These are phyloP conservation scores for Apeira syringaria DNA, from an alignment of 2,888 invertebrate species.

Conservation along the genomic window DNA sequence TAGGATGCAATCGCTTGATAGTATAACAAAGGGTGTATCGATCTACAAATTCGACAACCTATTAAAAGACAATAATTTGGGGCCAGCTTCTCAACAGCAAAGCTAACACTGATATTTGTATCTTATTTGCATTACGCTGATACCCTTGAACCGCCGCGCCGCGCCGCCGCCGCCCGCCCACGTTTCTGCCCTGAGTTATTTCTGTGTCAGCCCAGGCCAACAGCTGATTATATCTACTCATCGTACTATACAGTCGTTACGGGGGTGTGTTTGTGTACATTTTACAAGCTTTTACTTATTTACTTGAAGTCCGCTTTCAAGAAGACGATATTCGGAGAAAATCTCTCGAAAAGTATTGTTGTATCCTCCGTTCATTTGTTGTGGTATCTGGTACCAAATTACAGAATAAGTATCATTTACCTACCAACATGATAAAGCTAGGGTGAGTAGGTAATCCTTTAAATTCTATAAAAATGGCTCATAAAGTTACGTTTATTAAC, in stretches of 20 bases:
- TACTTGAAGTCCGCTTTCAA: not conserved
- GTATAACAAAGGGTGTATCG: too few relatives aligned
- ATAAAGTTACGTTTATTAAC: too few relatives aligned
- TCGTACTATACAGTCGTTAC: conserved; percentile 2
- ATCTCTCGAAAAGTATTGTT: too few relatives aligned
- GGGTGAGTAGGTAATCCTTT: too few relatives aligned
- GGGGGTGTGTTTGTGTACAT: conserved; percentile 7
- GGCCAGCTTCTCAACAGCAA: not conserved
- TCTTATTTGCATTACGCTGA: conserved; percentile 15
- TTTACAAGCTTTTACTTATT: not conserved
- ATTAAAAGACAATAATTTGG: not conserved
- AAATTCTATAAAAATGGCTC: too few relatives aligned
- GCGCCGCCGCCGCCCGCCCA: conserved; percentile 19
- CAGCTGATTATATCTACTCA: conserved; percentile 26
- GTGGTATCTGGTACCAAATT: too few relatives aligned
- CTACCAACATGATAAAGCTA: too few relatives aligned
- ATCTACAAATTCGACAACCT: too few relatives aligned
- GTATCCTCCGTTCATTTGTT: too few relatives aligned
- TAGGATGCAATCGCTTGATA: too few relatives aligned
- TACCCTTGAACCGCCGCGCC: conserved; percentile 30
- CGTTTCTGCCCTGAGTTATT: conserved; percentile 31
- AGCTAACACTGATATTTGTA: not conserved
- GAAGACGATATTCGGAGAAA: too few relatives aligned
- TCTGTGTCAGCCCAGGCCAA: conserved; percentile 33
- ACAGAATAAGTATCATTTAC: too few relatives aligned